phyloP scores from a whole-genome alignment of 1,140 invertebrate species.

The Pollicipes pollicipes region DNA sequence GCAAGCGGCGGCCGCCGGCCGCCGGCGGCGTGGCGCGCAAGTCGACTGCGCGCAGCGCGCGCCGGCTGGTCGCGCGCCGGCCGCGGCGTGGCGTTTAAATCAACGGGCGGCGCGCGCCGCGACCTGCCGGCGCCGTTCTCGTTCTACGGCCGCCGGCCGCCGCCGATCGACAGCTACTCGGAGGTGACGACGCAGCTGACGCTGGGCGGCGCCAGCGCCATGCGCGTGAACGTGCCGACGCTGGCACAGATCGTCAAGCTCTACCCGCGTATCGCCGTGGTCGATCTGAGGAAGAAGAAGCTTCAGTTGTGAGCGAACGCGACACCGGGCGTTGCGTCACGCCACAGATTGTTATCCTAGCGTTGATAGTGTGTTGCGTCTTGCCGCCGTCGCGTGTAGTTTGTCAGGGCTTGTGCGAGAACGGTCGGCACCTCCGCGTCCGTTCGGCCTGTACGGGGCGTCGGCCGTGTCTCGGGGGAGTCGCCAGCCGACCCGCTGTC shows the following conservation, averaged over 20 bases:
- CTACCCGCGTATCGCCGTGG: neutral
- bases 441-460: no score
- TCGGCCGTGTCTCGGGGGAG: no score
- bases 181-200: neutral
- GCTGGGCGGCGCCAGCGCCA: neutral
- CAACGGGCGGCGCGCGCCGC: neutral
- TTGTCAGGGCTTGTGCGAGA: no score
- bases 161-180: neutral
- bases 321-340: neutral
- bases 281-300: neutral
- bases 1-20: neutral
- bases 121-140: neutral
- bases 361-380: neutral
- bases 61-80: neutral
- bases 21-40: neutral
- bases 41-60: neutral
- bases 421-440: no score
- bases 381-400: neutral
- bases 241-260: neutral
- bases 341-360: neutral
- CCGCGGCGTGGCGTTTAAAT: neutral
- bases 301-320: neutral
- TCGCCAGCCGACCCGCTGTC: no score
- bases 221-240: neutral
- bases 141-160: neutral